Evolutionary conservation across 2,797 vertebrate species (phyloP).

Genomic region (Girardinus metallicus): DNA sequence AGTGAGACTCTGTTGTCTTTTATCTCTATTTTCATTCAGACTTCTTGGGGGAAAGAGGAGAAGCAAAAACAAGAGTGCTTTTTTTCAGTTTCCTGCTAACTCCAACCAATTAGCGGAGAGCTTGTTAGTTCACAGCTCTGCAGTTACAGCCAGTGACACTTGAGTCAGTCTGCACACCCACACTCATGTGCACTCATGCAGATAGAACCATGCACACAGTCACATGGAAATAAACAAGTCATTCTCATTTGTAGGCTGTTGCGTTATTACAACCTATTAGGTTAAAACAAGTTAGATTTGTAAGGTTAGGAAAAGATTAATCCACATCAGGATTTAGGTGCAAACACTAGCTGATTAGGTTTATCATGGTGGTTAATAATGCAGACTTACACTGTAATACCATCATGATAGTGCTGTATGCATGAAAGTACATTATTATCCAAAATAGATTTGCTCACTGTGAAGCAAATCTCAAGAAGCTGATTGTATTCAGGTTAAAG

Average conservation of each 20-base stretch:
- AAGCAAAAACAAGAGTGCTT: slow-evolving; percentile 47
- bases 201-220: neutral
- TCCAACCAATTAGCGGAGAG: slow-evolving; percentile 79
- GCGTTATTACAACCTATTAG: neutral
- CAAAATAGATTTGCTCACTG: neutral
- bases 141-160: slow-evolving; percentile 40
- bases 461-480: neutral
- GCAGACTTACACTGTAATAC: neutral
- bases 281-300: neutral
- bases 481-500: neutral
- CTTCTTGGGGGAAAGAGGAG: slow-evolving; percentile 18
- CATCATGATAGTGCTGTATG: neutral
- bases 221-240: slow-evolving; percentile 2
- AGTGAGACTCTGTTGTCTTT: slow-evolving; percentile 19
- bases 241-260: neutral
- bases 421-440: neutral
- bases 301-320: neutral
- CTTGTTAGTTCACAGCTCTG: slow-evolving; percentile 39
- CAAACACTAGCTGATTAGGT: neutral
- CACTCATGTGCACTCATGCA: slow-evolving; percentile 7
- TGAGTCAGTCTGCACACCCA: slow-evolving; percentile 28
- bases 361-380: neutral
- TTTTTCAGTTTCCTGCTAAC: slow-evolving; percentile 64
- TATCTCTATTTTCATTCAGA: slow-evolving; percentile 35
- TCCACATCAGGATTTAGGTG: neutral